Base-by-base conservation (phyloP, 2,888 invertebrate genomes). In the Diaphora mendica region DNA sequence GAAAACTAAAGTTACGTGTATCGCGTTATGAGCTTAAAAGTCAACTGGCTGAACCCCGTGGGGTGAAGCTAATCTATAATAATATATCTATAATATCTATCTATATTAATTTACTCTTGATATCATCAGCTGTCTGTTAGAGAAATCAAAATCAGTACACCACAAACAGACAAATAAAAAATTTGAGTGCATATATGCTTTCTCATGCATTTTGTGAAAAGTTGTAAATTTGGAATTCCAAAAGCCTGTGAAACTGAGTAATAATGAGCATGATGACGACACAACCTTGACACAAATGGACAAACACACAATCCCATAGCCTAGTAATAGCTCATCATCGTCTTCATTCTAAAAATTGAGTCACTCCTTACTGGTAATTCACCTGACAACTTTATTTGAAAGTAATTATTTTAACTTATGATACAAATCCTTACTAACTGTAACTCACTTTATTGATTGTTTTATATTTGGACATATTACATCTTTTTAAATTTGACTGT, bases 231-330 rank as follows among this genome's bases (percentile, higher is more conserved):
- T 35, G 7, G 35, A 7, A 7, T 35, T 35, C 20, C 33, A 68
- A 4, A 48, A 20, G 11, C 67, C 30, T 9, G 5, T 23, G 20
- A 17, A 64, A 1, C 35, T 64, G 11, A 64, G 64, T 64, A 35
- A 64, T 55, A 23, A n/a, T 62, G 17, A 30, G 64, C 2, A 59
- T 23, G 42, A 15, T 64, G 33, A 72, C 33, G 17, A n/a, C 51
- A 33, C 35, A 62, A 7, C 75, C 72, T 75, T 79, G 71, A 80
- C 71, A 75, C 71, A 51, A 68, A 77, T 73, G 33, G 39, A 67
- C 65, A 69, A 67, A 59, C 17, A 39, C 11, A 39, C n/a, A 17
- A 13, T 26, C 59, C 69, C 39, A 42, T 39, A 42, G 62, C 62
- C 62, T 42, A n/a, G 59, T 70, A 39, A 70, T 30, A 33, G 17